Base-by-base conservation (phyloP, 2,888 invertebrate genomes). In the Diaphora mendica region DNA sequence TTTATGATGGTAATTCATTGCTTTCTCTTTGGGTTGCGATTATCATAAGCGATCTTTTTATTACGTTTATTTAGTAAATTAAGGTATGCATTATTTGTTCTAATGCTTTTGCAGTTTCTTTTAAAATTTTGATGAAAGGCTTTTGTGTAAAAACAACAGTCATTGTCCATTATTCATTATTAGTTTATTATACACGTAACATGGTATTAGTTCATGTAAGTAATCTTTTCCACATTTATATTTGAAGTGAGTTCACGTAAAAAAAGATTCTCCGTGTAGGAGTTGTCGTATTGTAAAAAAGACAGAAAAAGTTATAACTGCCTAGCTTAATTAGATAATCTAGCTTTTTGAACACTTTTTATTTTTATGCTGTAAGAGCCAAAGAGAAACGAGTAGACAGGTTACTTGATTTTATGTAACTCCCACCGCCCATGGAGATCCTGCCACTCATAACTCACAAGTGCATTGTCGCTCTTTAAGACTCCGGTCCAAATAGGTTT, bases 1-100 rank as follows among this genome's bases (percentile, higher is more conserved):
- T 90, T 91, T 89, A 87, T 90, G 89, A 87, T 85, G 85, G 82
- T 91, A 87, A 89, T 91, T 89, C 88, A 89, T 90, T 72, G 75
- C 81, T 77, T 80, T 82, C 79, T 77, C 75, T 75, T 79, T 79
- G 70, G 73, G 77, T 74, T 71, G 77, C 72, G 82, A 86, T 86
- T 82, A 86, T 82, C 83, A 84, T 79, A 83, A 86, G 74, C 71
- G 78, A 78, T 81, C 64, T 79, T 84, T 79, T 81, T 84, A 84
- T 83, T 81, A 71, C 77, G 68, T 81, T 80, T 84, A 78, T 82
- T 82, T 79, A 80, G 77, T 82, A 81, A 85, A 85, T 84, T 81
- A 82, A 76, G 79, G 78, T 75, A n/a, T 39, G 64, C 11, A 55
- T 67, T 55, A 70, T 68, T 70, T 65, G 59, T 74, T 59, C 51